Evolutionary conservation across 1,140 invertebrate species (phyloP), one percentile per base, ranked within the genome.

Genomic region (Drosophila sp.): DNA sequence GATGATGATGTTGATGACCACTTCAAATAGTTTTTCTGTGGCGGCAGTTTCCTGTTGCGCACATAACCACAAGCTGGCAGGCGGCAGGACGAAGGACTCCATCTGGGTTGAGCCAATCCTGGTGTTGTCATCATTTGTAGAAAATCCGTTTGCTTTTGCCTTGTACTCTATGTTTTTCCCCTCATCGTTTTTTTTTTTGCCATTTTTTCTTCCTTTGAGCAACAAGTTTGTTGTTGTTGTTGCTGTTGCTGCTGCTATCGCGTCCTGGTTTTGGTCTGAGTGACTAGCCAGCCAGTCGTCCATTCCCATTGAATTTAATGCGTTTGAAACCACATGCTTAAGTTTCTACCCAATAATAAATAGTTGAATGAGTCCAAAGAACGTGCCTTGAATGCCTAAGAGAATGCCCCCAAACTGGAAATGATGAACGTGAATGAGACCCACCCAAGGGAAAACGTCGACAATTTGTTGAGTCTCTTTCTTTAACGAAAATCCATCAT

Each of bases 301-400:
- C 63, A 74, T 74, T 74, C 61, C 23, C 44, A 50, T 50, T 50
- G 44, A 70, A 70, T 77, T 74, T 70, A 78, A 74, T 74, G 64
- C 60, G 66, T 47, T 67, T 74, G 25, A 55, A 66, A 66, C 57
- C 50, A 60, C 40, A 32, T 55, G 66, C 62, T 76, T 61, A 69
- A 69, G 63, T 66, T 72, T 44, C 50, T 30, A 54, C 4, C 69
- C 35, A 25, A 30, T 33, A 57, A 30, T 60, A 38, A 62, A 38
- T 29, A 66, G 63, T 54, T 54, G 47, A 56, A 54, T 25, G 23
- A 50, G 44, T 50, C 44, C 44, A 50, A 8, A 27, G 44, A 27
- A 76, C 63, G 72, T 78, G 71, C 35, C 47, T 57, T 60, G 67
- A 65, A 65, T 35, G 61, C 30, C 35, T 33, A 38, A 60, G 17